Percentiles rank a stretch among this genome's conserved stretches.
phyloP scores from a whole-genome alignment of 2,888 invertebrate genomes.

The Scrobipalpa costella region DNA sequence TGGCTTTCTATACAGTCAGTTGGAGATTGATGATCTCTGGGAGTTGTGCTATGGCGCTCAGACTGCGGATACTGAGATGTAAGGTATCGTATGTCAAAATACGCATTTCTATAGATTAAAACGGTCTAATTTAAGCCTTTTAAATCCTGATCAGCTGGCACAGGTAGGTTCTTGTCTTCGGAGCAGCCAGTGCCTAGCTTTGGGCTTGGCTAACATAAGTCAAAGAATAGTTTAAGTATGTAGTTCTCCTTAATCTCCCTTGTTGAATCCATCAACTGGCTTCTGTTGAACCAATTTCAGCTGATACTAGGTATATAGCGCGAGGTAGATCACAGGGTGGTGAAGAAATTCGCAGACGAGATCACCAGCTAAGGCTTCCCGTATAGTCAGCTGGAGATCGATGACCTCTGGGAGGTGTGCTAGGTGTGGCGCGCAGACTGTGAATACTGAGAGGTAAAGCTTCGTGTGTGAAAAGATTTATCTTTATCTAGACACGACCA shows the following conservation, averaged over 20 bases:
- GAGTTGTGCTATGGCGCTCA: conserved; percentile 84
- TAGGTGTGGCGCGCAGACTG: conserved; percentile 82
- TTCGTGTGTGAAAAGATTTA: neutral
- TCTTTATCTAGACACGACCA: too few species aligned
- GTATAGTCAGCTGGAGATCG: conserved; percentile 82
- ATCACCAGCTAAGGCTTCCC: conserved; percentile 74
- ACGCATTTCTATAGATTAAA: too few species aligned
- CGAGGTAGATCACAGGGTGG: conserved; percentile 73
- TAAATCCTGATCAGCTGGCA: too few species aligned
- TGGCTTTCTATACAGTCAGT: conserved; percentile 76
- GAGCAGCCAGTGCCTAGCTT: too few species aligned
- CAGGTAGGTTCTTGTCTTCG: too few species aligned
- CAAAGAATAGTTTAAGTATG: too few species aligned
- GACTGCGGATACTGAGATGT: conserved; percentile 65
- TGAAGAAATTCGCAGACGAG: conserved; percentile 75
- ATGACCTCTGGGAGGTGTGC: conserved; percentile 84
- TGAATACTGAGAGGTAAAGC: conserved; percentile 59
- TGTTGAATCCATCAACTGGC: too few species aligned
- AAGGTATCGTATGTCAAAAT: neutral
- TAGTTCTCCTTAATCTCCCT: too few species aligned
- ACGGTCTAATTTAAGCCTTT: too few species aligned
- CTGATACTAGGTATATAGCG: too few species aligned
- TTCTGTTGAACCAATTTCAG: too few species aligned
- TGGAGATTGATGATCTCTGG: conserved; percentile 85
- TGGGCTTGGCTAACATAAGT: too few species aligned